Percentiles rank a stretch among this genome's conserved stretches.
Conservation (phyloP, 1,140 invertebrate species). For the Belonocnema kinseyi region DNA sequence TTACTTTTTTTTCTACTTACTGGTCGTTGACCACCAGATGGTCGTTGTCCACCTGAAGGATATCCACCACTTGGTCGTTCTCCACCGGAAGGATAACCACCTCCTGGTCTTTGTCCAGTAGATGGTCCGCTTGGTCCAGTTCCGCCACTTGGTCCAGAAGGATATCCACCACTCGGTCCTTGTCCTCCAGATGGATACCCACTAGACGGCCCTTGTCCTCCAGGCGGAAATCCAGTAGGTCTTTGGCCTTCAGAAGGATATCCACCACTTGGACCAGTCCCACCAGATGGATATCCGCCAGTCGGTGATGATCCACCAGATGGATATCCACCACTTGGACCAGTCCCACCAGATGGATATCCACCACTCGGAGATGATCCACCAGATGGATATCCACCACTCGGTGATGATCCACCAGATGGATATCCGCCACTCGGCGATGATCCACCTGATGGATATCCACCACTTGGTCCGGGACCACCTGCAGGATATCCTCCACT, state of each 20-base stretch:
- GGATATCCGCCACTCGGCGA: slow-evolving; percentile 29
- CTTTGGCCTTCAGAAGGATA: slow-evolving; percentile 36
- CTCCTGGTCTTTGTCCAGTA: neutral
- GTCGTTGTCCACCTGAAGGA: slow-evolving; percentile 41
- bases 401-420: slow-evolving; percentile 37
- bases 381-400: slow-evolving; percentile 6
- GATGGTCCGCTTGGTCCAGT: slow-evolving; percentile 35
- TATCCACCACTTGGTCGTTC: slow-evolving; percentile 36
- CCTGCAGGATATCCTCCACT: slow-evolving; percentile 16
- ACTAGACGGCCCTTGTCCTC: slow-evolving; percentile 33
- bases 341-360: too few relatives aligned
- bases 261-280: slow-evolving; percentile 27
- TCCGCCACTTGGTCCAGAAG: slow-evolving; percentile 34
- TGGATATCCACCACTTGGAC: slow-evolving; percentile 33
- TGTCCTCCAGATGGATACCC: slow-evolving; percentile 48
- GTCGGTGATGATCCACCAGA: neutral
- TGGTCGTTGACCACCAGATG: slow-evolving; percentile 37
- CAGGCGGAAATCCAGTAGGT: slow-evolving; percentile 32
- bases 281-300: too few relatives aligned
- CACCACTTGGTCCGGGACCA: slow-evolving; percentile 11
- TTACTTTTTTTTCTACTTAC: neutral
- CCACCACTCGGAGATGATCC: neutral
- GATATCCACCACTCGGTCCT: slow-evolving; percentile 38
- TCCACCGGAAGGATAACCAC: too few relatives aligned
- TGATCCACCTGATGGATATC: slow-evolving; percentile 35